phyloP scores from a whole-genome alignment of 1,140 invertebrate species.

The Oppia nitens region DNA sequence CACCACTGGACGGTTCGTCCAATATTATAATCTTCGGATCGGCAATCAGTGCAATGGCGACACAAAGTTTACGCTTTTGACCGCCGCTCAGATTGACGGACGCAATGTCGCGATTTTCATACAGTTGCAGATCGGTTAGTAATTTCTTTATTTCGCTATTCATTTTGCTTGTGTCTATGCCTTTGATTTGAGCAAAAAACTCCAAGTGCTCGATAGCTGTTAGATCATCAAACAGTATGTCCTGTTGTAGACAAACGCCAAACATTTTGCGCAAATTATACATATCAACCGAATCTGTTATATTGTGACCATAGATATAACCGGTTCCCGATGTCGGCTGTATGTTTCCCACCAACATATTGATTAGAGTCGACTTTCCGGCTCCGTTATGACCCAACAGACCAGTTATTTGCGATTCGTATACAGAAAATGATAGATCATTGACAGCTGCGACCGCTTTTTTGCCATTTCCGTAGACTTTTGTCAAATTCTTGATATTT shows the following conservation, averaged over 20 bases:
- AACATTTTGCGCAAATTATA: conserved; percentile 51
- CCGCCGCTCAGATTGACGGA: conserved; percentile 62
- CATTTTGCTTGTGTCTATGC: conserved; percentile 18
- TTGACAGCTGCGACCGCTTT: conserved; percentile 37
- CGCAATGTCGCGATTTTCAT: conserved; percentile 41
- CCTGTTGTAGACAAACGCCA: conserved; percentile 35
- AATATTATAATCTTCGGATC: conserved; percentile 55
- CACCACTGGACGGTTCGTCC: conserved; percentile 70
- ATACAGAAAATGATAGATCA: conserved; percentile 39
- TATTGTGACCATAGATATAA: conserved; percentile 22
- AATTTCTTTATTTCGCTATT: conserved; percentile 15
- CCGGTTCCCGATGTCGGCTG: conserved; percentile 25
- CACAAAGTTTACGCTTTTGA: conserved; percentile 65
- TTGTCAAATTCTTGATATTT: conserved; percentile 6
- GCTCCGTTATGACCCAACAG: conserved; percentile 47
- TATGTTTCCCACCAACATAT: conserved; percentile 28
- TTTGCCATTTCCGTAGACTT: conserved; percentile 3
- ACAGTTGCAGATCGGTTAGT: conserved; percentile 32
- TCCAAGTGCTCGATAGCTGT: conserved; percentile 26
- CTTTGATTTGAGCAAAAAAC: conserved; percentile 30
- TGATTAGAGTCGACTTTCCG: conserved; percentile 20
- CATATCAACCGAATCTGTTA: conserved; percentile 49
- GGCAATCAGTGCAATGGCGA: conserved; percentile 68
- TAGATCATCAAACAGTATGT: conserved; percentile 24
- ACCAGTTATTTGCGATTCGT: conserved; percentile 41